Conservation (phyloP, 2,113 vertebrate genomes). For the Gambusia affinis region DNA sequence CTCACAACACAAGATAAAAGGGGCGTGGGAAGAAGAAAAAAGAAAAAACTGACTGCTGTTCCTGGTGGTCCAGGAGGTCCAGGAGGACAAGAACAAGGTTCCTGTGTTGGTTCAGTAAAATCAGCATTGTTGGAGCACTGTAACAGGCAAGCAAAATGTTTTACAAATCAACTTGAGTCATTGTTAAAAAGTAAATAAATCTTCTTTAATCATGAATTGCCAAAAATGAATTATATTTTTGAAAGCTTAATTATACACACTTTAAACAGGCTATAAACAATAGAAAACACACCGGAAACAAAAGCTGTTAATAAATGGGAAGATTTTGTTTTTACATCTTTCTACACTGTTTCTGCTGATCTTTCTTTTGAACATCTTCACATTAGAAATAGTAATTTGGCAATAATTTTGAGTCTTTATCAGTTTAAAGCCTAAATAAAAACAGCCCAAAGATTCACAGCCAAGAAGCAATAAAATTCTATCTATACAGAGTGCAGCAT, state of each 20-base stretch:
- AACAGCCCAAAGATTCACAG: constrained; percentile 45
- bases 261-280: background rate
- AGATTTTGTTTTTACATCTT: constrained; percentile 23
- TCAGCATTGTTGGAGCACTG: constrained; percentile 89
- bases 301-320: constrained; percentile 16
- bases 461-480: constrained; percentile 44
- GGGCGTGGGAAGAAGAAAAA: background rate
- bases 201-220: too few relatives aligned
- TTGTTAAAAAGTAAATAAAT: too few relatives aligned
- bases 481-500: constrained; percentile 27
- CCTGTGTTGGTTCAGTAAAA: constrained; percentile 82
- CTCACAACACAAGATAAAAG: background rate
- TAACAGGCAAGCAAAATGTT: constrained; percentile 37
- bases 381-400: constrained; percentile 51
- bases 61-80: constrained; percentile 89
- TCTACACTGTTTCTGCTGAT: constrained; percentile 44
- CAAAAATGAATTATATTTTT: too few relatives aligned
- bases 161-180: too few relatives aligned
- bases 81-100: constrained; percentile 89
- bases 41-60: constrained; percentile 76
- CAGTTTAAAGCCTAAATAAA: constrained; percentile 49
- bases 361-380: constrained; percentile 38
- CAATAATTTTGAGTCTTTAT: constrained; percentile 39
- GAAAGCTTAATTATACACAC: too few relatives aligned
- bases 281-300: background rate